Evolutionary conservation across 1,140 invertebrate genomes (phyloP).

Genomic region (Lepidurus apus): DNA sequence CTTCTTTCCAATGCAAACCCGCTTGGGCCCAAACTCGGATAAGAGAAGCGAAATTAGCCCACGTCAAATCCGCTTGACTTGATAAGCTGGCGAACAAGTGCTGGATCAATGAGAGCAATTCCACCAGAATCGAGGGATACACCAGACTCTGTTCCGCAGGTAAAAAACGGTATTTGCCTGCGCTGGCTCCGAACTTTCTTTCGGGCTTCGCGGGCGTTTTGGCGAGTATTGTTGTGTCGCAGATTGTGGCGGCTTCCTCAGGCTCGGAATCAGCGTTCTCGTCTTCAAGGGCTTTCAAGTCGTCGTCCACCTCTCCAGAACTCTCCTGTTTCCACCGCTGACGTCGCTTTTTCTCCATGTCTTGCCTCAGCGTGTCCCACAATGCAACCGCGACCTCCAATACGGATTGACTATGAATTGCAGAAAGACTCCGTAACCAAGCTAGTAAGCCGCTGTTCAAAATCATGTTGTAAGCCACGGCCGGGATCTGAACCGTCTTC

Average conservation of each 20-base stretch:
- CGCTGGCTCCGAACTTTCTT: neutral
- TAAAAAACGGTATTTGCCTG: constrained; percentile 13
- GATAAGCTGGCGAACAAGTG: neutral
- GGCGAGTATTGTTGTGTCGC: neutral
- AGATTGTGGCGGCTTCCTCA: neutral
- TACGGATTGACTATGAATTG: neutral
- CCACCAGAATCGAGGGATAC: neutral
- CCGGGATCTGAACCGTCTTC: constrained; percentile 53
- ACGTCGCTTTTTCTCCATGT: constrained; percentile 27
- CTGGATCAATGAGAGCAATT: neutral
- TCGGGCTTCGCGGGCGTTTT: neutral
- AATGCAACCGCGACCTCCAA: constrained; percentile 25
- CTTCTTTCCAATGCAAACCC: constrained; percentile 7
- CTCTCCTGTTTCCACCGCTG: neutral
- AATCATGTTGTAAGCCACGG: constrained; percentile 54
- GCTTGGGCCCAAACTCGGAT: constrained; percentile 7
- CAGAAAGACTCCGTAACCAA: constrained; percentile 50
- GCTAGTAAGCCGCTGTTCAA: constrained; percentile 57
- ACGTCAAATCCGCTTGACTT: neutral
- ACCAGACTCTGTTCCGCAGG: constrained; percentile 13
- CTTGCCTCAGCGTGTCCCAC: constrained; percentile 31
- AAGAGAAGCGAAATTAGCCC: neutral
- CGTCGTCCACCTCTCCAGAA: neutral
- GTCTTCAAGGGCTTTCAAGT: neutral
- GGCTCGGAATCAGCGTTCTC: neutral